These are phyloP conservation scores for Sinohyriopsis cumingii DNA, from an alignment of 2,888 invertebrate genomes.

Conservation along the genomic window DNA sequence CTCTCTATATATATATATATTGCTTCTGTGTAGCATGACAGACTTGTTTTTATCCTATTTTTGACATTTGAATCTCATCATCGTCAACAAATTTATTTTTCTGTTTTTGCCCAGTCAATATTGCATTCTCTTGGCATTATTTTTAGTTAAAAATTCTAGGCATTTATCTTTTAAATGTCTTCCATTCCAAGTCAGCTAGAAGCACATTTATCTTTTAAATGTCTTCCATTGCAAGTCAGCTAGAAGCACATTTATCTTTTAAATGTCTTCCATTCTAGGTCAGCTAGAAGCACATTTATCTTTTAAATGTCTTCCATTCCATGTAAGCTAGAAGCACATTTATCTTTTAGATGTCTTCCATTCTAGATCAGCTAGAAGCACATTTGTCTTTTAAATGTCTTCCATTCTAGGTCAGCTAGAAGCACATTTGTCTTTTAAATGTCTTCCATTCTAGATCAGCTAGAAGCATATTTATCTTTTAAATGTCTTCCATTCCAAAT, in stretches of 20 bases:
- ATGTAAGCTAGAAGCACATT: constrained; percentile 70
- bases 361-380: constrained; percentile 69
- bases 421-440: constrained; percentile 46
- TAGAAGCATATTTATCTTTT: constrained; percentile 70
- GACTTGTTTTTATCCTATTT: too few species aligned
- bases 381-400: constrained; percentile 34
- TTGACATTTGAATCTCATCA: too few species aligned
- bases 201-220: constrained; percentile 46
- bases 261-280: constrained; percentile 54
- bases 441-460: constrained; percentile 52
- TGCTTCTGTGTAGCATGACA: too few species aligned
- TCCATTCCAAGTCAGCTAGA: constrained; percentile 66
- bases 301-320: constrained; percentile 4
- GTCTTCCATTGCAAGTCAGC: constrained; percentile 53
- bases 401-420: constrained; percentile 67
- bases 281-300: constrained; percentile 68
- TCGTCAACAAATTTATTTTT: too few species aligned
- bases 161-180: too few species aligned
- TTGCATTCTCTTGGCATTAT: too few species aligned
- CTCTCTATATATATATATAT: too few species aligned
- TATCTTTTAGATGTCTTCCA: constrained; percentile 16
- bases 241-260: constrained; percentile 70
- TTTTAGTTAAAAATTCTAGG: too few species aligned
- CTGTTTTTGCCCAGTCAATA: too few species aligned
- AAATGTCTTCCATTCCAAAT: too few species aligned